Conservation (phyloP, 2,888 invertebrate genomes). For the Alsophila aescularia region DNA sequence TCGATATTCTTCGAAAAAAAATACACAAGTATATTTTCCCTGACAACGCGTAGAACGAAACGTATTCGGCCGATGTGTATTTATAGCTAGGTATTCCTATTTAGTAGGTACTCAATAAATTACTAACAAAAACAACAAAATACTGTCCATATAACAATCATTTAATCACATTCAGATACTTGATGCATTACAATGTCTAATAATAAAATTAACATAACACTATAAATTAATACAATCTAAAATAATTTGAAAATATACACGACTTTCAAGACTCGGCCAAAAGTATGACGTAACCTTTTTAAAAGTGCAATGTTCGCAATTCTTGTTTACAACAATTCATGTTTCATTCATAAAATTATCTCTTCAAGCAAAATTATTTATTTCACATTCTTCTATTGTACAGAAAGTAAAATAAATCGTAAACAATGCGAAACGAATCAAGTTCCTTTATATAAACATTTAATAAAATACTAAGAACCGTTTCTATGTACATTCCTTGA, state of each 20-base stretch:
- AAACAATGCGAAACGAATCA: neutral
- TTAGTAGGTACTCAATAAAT: no score
- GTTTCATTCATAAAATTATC: no score
- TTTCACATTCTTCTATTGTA: neutral
- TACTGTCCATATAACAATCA: slow-evolving; percentile 5
- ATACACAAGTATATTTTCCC: no score
- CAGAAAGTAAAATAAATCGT: neutral
- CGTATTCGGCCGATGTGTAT: no score
- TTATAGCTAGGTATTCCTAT: no score
- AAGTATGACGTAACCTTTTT: no score
- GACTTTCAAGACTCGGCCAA: slow-evolving; percentile 3
- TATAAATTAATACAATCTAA: slow-evolving; percentile 12
- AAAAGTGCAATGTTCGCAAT: no score
- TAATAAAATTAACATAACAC: slow-evolving; percentile 16
- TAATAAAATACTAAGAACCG: neutral
- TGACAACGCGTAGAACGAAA: no score
- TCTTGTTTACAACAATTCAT: no score
- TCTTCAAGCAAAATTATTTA: no score
- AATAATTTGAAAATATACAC: slow-evolving; percentile 17
- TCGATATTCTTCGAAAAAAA: no score
- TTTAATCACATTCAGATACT: slow-evolving; percentile 19
- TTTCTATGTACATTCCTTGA: neutral
- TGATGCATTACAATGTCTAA: slow-evolving; percentile 8
- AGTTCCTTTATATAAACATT: neutral
- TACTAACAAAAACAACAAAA: neutral